Percentiles rank a stretch among this genome's conserved stretches.
Evolutionary conservation across 2,888 invertebrate species (phyloP).

Genomic region (Phengaris alcon): DNA sequence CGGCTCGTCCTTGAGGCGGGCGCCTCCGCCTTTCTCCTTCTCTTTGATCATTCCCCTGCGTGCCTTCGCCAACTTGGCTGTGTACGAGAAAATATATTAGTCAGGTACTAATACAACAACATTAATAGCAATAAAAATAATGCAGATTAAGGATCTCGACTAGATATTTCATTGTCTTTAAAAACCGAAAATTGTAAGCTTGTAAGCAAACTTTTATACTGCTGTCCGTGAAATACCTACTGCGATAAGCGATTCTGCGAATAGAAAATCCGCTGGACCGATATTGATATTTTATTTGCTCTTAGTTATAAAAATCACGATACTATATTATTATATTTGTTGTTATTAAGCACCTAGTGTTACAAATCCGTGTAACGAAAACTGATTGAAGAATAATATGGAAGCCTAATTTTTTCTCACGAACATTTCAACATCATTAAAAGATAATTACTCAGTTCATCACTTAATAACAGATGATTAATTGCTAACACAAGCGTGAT

Average conservation of each 20-base stretch:
- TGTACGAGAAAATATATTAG: slow-evolving; percentile 35
- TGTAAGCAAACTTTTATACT: no score
- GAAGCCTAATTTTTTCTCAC: background rate
- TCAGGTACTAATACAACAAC: background rate
- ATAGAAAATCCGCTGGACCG: background rate
- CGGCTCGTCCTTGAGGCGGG: slow-evolving; percentile 76
- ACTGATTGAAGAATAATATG: slow-evolving; percentile 1
- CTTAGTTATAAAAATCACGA: background rate
- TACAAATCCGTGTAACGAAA: slow-evolving; percentile 16
- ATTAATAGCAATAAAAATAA: no score
- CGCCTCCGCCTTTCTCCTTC: slow-evolving; percentile 79
- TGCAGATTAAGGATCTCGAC: no score
- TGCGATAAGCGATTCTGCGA: background rate
- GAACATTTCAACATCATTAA: background rate
- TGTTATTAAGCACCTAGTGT: slow-evolving; percentile 16
- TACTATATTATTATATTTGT: background rate
- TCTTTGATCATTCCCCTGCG: slow-evolving; percentile 80
- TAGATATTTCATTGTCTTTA: no score
- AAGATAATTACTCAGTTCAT: slow-evolving; percentile 21
- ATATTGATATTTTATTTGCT: background rate
- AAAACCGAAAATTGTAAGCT: no score
- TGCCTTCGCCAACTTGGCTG: slow-evolving; percentile 81
- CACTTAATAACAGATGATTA: slow-evolving; percentile 15
- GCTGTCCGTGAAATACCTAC: no score
- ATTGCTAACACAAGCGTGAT: slow-evolving; percentile 3